These are phyloP conservation scores for Periplaneta americana DNA, from an alignment of 1,140 invertebrate species.

Conservation along the genomic window DNA sequence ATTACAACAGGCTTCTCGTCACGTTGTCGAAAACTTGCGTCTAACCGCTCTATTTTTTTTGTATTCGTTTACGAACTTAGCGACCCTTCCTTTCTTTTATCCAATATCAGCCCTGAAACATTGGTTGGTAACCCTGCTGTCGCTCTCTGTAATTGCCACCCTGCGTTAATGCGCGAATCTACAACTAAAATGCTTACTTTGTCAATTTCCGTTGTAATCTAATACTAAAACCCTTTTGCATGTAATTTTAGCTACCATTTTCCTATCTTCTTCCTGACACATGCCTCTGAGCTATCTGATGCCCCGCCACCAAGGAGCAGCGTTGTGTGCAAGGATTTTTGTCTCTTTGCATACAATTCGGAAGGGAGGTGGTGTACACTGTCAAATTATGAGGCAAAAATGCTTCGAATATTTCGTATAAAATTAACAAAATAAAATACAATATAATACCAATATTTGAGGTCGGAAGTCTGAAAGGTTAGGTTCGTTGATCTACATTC, in stretches of 20 bases:
- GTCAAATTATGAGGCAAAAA: no score
- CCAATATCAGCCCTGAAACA: neutral
- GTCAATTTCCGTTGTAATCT: neutral
- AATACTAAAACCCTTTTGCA: neutral
- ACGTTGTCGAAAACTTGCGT: no score
- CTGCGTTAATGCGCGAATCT: neutral
- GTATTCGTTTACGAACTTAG: no score
- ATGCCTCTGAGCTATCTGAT: neutral
- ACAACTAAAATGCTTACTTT: neutral
- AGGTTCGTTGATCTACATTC: no score
- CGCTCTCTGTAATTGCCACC: neutral
- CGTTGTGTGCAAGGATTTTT: neutral
- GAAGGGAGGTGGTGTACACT: neutral
- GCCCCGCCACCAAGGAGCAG: neutral
- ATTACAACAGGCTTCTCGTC: no score
- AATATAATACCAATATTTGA: no score
- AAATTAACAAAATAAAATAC: no score
- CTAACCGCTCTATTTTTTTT: no score
- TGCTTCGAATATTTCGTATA: no score
- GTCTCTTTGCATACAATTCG: neutral
- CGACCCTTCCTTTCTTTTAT: neutral
- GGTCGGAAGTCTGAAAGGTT: no score
- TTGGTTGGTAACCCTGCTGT: neutral
- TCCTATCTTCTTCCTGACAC: neutral
- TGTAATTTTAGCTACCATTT: neutral